A percentile compares a stretch with the other conserved stretches of the same genome.
These are phyloP conservation scores for Aramus guarauna DNA, from an alignment of 2,113 vertebrate species.

Conservation along the genomic window DNA sequence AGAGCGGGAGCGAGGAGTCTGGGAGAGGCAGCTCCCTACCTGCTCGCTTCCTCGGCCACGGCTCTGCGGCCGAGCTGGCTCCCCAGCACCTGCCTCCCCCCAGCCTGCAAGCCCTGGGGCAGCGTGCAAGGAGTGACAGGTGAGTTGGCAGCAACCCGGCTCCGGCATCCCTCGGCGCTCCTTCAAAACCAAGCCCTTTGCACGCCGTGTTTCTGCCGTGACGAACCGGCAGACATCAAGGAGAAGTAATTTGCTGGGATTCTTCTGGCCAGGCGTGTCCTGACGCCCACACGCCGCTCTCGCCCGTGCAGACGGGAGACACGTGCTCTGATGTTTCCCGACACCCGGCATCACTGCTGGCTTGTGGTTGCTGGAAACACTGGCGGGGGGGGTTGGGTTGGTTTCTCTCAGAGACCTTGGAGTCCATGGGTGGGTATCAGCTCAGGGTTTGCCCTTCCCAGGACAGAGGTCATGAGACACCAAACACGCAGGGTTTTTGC, in stretches of 20 bases:
- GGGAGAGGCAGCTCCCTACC: not conserved
- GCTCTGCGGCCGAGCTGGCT: not conserved
- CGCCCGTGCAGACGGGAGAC: not conserved
- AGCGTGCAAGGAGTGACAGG: conserved; percentile 43
- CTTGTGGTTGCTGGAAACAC: conserved; percentile 16
- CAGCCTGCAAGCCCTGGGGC: not conserved
- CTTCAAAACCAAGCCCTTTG: conserved; percentile 54
- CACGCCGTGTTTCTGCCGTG: conserved; percentile 23
- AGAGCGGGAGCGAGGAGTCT: not conserved
- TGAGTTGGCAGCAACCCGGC: conserved; percentile 42
- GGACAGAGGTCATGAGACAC: not conserved
- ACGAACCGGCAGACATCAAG: conserved; percentile 56
- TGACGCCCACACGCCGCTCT: not conserved
- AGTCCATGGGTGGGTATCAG: not conserved
- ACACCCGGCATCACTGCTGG: not conserved
- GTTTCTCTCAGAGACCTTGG: not conserved
- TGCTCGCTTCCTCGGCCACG: not conserved
- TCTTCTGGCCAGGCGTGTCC: conserved; percentile 58
- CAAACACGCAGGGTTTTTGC: not conserved
- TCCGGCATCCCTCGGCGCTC: not conserved
- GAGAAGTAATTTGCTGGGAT: conserved; percentile 60
- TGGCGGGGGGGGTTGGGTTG: not conserved
- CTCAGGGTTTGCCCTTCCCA: not conserved
- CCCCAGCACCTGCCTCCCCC: conserved; percentile 31
- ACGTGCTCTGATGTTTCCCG: conserved; percentile 57